Percentiles rank a stretch among this genome's conserved stretches.
These are phyloP conservation scores for Phyllopteryx taeniolatus DNA, from an alignment of 2,113 vertebrate genomes.

Conservation along the genomic window DNA sequence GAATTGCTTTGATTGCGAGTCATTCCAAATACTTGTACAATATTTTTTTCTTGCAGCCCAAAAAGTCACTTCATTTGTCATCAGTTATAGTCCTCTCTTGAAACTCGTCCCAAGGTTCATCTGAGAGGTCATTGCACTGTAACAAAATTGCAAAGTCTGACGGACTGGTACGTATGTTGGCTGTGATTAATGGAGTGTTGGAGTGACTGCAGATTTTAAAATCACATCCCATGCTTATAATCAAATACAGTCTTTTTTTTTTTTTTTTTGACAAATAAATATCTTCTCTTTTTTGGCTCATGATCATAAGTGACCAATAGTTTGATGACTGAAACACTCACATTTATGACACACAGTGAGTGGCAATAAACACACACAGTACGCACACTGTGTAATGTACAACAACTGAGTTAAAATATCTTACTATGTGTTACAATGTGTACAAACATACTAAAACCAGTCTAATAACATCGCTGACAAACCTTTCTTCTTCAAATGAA, in stretches of 20 bases:
- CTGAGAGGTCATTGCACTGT: constrained; percentile 14
- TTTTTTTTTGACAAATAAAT: too few relatives aligned
- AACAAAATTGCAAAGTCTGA: constrained; percentile 9
- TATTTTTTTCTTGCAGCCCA: constrained; percentile 17
- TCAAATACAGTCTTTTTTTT: neutral
- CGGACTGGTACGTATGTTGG: constrained; percentile 1
- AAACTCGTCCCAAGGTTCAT: constrained; percentile 1
- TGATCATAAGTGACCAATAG: too few relatives aligned
- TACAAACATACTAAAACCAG: too few relatives aligned
- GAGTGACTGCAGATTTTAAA: neutral
- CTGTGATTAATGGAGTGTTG: constrained; percentile 5
- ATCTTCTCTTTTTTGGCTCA: too few relatives aligned
- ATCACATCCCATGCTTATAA: neutral
- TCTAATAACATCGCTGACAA: too few relatives aligned
- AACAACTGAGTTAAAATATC: too few relatives aligned
- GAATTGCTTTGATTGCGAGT: constrained; percentile 24
- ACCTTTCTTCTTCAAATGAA: too few relatives aligned
- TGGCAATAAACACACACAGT: too few relatives aligned
- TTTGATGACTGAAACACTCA: too few relatives aligned
- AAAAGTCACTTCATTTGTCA: constrained; percentile 23
- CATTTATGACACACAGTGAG: too few relatives aligned
- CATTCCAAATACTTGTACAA: constrained; percentile 12
- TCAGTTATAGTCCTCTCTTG: neutral
- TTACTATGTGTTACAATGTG: too few relatives aligned
- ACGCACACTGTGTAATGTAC: too few relatives aligned